A percentile compares a stretch with the other conserved stretches of the same genome.
Conservation (phyloP, 2,888 invertebrate genomes). For the Drosophila multiciliata region DNA sequence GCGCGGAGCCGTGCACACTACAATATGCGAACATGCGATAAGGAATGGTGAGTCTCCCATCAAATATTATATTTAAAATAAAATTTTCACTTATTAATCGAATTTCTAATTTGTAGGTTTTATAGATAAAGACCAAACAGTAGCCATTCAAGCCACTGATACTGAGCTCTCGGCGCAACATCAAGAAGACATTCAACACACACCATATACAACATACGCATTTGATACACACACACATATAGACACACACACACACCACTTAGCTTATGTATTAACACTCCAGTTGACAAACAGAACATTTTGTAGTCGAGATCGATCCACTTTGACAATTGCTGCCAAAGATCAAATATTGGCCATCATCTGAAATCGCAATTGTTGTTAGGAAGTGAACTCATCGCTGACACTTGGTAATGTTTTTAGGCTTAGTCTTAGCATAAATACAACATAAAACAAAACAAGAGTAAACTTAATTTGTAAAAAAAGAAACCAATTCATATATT, state of each 20-base stretch:
- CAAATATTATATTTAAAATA: constrained; percentile 4
- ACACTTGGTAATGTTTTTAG: constrained; percentile 60
- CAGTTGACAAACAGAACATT: constrained; percentile 55
- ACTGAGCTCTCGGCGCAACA: constrained; percentile 35
- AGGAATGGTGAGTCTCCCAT: constrained; percentile 62
- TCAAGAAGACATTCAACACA: constrained; percentile 32
- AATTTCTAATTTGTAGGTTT: constrained; percentile 44
- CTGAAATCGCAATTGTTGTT: constrained; percentile 33
- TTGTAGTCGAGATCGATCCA: constrained; percentile 18
- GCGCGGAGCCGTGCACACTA: constrained; percentile 56
- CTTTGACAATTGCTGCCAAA: constrained; percentile 29
- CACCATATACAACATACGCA: constrained; percentile 25
- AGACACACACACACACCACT: constrained; percentile 25
- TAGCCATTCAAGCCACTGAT: constrained; percentile 27
- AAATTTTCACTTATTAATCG: neutral
- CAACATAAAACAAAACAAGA: constrained; percentile 23
- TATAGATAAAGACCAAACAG: constrained; percentile 43
- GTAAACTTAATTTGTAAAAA: constrained; percentile 49
- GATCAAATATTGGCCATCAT: constrained; percentile 26
- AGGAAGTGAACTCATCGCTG: constrained; percentile 32
- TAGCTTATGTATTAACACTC: constrained; percentile 72
- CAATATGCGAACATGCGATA: constrained; percentile 68
- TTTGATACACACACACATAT: constrained; percentile 33
- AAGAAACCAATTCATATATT: constrained; percentile 33
- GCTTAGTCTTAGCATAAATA: constrained; percentile 69